Base-by-base conservation (phyloP, 2,113 vertebrate species). In the Cyanistes caeruleus region DNA sequence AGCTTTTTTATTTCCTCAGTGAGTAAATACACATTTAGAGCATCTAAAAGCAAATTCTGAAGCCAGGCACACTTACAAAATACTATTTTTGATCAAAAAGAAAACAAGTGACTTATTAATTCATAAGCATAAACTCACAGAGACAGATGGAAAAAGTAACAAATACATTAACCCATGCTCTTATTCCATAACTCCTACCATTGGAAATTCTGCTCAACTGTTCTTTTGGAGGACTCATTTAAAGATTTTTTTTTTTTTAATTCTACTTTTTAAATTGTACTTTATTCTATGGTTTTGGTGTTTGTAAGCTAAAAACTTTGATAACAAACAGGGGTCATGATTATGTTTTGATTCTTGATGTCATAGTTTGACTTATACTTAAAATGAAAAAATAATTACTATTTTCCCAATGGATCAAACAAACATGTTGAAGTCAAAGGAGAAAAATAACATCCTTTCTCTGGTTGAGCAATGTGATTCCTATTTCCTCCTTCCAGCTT, bases 11-110 rank as follows among this genome's bases (percentile, higher is more conserved):
- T 25, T 63, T 88, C 48, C 35, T 96, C 84, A 49, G 75, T 83
- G 83, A 95, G 74, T 94, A 97, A 97, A 95, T 93, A 90, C 78
- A 73, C 84, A 95, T 87, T 75, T 93, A 94, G 56, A 96, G 59
- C 59, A 91, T 75, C 59, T 79, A 91, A 78, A 95, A 55, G 78
- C 52, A 91, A 97, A 93, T 96, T 94, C 83, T 94, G 58, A 63
- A 97, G 49, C 67, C 91, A 95, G 62, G 27, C 82, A 94, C 84
- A 92, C 56, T 90, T 91, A 86, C 81, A 95, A 87, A 95, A 62
- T 62, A 89, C 82, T 89, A 85, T 75, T 93, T 97, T 95, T 74
- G 9, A 52, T 52, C 21, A 84, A 39, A 44, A 87, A 82, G 84
- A 94, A 95, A 83, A 80, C 68, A 95, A 91, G 28, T 25, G 87